Evolutionary conservation across 2,797 vertebrate genomes (phyloP), one percentile per base, ranked within the genome.

Genomic region (Melanotaenia pygmaea): DNA sequence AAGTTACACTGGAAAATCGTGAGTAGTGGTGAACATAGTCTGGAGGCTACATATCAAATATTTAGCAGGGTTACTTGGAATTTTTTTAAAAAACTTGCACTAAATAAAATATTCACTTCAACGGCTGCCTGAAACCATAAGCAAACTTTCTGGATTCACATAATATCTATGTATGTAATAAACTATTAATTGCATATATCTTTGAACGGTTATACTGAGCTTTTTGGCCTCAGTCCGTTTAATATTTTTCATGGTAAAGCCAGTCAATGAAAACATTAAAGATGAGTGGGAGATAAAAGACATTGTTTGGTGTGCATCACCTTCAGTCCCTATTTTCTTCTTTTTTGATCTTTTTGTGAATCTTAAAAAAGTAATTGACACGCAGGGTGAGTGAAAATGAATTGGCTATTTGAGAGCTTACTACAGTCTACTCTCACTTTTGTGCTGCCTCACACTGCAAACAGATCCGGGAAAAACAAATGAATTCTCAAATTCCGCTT

Each of bases 91-190:
- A 70, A 87, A 87, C 28, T 68, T 70, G 43, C 32, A 47, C 83
- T 90, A 70, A 89, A 90, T 88, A 85, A 91, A 88, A 87, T 70
- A 92, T 87, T 43, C 2, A 58, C 67, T 67, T 84, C 45, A 50
- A 76, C 74, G 67, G 54, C 76, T 67, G 64, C 47, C 18, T 70
- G 59, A 57, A 63, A 82, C 78, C 74, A 69, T 37, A 62, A 77
- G 76, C 38, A 76, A 58, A 58, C 43, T 59, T 81, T 72, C 30
- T 1, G 13, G 24, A 32, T 69, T 32, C 30, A 54, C 0, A 11
- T 71, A 68, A 54, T 68, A 72, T 74, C 67, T 67, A 43, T 67
- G 54, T 72, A 64, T 72, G 68, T 61, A 75, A 82, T 60, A 14
- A 72, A 43, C 50, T 58, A 75, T 66, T 77, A 71, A 80, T 79